Evolutionary conservation across 2,888 invertebrate genomes (phyloP).

Genomic region (Ferdinandea cuprea): DNA sequence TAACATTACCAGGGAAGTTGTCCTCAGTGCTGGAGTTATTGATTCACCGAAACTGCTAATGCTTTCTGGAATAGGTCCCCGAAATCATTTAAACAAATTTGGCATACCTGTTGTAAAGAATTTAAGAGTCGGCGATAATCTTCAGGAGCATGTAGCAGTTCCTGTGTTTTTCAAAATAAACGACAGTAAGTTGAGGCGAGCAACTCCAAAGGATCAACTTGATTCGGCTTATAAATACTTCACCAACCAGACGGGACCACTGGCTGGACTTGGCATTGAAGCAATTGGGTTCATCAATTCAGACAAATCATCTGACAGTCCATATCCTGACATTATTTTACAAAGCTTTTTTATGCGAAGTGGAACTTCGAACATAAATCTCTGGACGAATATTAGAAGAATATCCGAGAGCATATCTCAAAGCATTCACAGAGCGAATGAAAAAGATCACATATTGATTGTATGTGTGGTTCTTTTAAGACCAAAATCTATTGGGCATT

Average conservation of each 20-base stretch:
- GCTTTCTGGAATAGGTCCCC: slow-evolving; percentile 79
- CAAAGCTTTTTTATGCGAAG: slow-evolving; percentile 73
- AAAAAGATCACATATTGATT: slow-evolving; percentile 76
- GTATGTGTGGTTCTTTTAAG: slow-evolving; percentile 78
- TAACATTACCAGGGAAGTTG: not conserved
- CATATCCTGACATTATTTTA: slow-evolving; percentile 70
- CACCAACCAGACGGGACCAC: too few relatives aligned
- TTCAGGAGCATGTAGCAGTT: slow-evolving; percentile 91
- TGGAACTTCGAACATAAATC: slow-evolving; percentile 65
- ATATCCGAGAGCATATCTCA: slow-evolving; percentile 71
- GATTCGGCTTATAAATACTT: slow-evolving; percentile 27
- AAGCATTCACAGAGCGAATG: slow-evolving; percentile 68
- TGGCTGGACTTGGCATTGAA: slow-evolving; percentile 80
- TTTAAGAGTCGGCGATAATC: slow-evolving; percentile 87
- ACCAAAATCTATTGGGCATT: slow-evolving; percentile 83
- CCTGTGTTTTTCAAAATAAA: slow-evolving; percentile 81
- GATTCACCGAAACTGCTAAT: too few relatives aligned
- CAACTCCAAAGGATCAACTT: slow-evolving; percentile 24
- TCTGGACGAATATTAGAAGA: slow-evolving; percentile 75
- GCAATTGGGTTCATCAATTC: slow-evolving; percentile 84
- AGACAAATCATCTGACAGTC: slow-evolving; percentile 76
- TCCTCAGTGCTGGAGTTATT: not conserved
- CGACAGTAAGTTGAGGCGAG: slow-evolving; percentile 39
- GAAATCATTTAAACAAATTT: slow-evolving; percentile 76
- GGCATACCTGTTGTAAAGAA: slow-evolving; percentile 76